Evolutionary conservation across 2,888 invertebrate genomes (phyloP), one percentile per base, ranked within the genome.

Genomic region (Tiphia femorata): DNA sequence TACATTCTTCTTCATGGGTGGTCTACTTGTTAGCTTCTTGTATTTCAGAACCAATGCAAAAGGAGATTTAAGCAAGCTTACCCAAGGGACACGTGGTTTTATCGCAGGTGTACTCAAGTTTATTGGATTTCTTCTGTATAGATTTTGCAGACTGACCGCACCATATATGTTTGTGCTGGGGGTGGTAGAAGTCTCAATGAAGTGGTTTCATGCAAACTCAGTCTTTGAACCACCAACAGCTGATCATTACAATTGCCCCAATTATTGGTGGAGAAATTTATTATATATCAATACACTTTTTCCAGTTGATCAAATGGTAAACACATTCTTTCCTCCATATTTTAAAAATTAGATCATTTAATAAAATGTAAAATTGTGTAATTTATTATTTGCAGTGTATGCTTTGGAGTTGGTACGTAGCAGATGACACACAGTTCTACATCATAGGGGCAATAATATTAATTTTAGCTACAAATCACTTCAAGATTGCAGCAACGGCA

Each of bases 401-500:
- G 94, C 81, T 94, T 27, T 95, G 94, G 94, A 94, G 94, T 85
- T 95, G 94, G 94, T 94, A 95, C 77, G 85, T 95, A 41, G 92
- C 94, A 0, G 93, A 94, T 73, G 94, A 95, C 78, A 93, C 94
- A 0, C 94, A 94, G 77, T 94, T 95, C 84, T 95, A 94, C 79
- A 89, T 93, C 1, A 87, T 95, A 61, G 93, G 94, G 59, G 92
- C 92, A 0, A 87, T 94, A 3, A 89, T 94, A 25, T 86, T 94
- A n/a, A 91, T 95, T 48, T 80, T 94, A 43, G 93, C 92, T 0
- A 90, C 92, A 12, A 92, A 91, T 70, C 92, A 94, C 81, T 92
- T 94, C 79, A 93, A 92, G 79, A 83, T 90, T 1, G 92, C 94
- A 0, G 91, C 90, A 0, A 86, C 87, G 0, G 84, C 91, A 0